Evolutionary conservation across 1,140 invertebrate species (phyloP), one percentile per base, ranked within the genome.

Genomic region (Maconellicoccus hirsutus): DNA sequence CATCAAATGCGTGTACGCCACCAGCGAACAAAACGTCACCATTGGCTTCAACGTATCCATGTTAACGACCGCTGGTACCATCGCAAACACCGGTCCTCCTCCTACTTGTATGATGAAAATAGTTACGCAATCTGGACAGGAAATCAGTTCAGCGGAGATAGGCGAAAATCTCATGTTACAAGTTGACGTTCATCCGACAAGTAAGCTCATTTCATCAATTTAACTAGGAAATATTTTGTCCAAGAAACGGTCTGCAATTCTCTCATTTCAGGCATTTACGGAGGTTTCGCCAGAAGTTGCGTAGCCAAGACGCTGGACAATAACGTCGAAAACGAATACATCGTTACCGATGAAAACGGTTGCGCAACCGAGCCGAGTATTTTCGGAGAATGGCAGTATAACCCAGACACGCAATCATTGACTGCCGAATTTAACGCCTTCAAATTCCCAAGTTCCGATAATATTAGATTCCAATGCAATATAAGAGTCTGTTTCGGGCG

Each of bases 391-490:
- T 96, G 93, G 93, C 87, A 92, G 74, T 88, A 92, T 74, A 91
- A 92, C 77, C 84, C 88, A 4, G 89, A 92, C 38, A 88, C 88
- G 12, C 90, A 91, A 78, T 86, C 90, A 12, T 79, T 96, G 22
- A 82, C 90, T 76, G 93, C 93, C 52, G 86, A 88, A 73, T 96
- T 97, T 78, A 94, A 94, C 78, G 94, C 93, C 3, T 97, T 97
- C 79, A 96, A 97, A 79, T 97, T 97, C 85, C 94, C 93, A 0
- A 92, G 90, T 73, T 93, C 91, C 76, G 93, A 95, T 76, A 95
- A 94, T 77, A 93, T 96, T 75, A 83, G 92, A 79, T 96, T 96
- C 90, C 93, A 96, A 79, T 96, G 94, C 79, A 96, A 95, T 78
- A 94, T 96, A 77, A 84, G 93, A 61, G 93, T 96, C 3, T 96